These are phyloP conservation scores for Hetaerina titia DNA, from an alignment of 2,888 invertebrate genomes.

Conservation along the genomic window DNA sequence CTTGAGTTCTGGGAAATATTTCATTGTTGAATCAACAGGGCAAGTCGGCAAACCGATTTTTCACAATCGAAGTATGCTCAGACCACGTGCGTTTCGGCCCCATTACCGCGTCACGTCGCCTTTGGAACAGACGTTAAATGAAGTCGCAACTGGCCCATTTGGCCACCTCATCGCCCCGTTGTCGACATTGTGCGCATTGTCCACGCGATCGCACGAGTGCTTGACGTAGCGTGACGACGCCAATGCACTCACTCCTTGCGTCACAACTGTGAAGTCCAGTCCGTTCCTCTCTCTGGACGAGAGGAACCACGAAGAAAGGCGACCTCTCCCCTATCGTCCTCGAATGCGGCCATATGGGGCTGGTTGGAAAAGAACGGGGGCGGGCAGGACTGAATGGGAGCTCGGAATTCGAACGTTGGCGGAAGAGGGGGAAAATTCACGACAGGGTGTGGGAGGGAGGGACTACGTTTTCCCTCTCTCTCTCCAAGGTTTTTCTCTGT, in stretches of 20 bases:
- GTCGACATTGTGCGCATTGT: conserved; percentile 32
- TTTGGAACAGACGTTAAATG: neutral
- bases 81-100: neutral
- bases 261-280: neutral
- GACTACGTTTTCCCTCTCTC: neutral
- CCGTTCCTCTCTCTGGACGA: neutral
- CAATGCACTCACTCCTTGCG: neutral
- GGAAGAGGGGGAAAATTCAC: neutral
- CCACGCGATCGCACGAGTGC: conserved; percentile 5
- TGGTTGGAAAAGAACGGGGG: neutral
- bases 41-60: neutral
- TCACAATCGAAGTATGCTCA: neutral
- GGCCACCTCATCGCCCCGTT: conserved; percentile 34
- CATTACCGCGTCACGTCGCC: neutral
- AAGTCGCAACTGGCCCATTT: neutral
- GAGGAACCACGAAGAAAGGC: neutral
- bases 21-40: no score
- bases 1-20: no score
- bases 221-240: conserved; percentile 34
- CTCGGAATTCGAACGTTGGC: neutral
- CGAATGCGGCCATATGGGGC: neutral
- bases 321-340: neutral
- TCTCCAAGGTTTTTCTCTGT: neutral
- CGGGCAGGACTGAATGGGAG: neutral
- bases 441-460: no score